A percentile compares a stretch with the other conserved stretches of the same genome.
phyloP scores from a whole-genome alignment of 2,113 vertebrate species.

The Channa argus region DNA sequence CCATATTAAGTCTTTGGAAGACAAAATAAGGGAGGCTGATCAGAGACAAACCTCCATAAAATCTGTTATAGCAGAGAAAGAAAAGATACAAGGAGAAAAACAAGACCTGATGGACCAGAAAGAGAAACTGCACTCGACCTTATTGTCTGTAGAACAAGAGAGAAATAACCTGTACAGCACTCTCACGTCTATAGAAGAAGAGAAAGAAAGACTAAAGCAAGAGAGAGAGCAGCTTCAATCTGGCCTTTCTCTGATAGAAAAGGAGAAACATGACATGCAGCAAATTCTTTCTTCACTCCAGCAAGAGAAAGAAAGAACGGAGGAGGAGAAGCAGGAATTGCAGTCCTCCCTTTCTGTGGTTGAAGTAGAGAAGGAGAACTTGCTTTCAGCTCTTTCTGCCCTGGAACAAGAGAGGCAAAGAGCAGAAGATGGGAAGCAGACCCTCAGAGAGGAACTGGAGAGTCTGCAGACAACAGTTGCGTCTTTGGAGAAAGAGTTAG shows the following conservation, averaged over 20 bases:
- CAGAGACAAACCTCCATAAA: conserved; percentile 59
- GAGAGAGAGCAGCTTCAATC: conserved; percentile 55
- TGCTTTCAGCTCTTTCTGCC: conserved; percentile 51
- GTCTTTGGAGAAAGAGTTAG: conserved; percentile 58
- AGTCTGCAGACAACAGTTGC: conserved; percentile 40
- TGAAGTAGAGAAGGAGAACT: conserved; percentile 60
- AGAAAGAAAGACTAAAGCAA: conserved; percentile 42
- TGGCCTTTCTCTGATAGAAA: conserved; percentile 20
- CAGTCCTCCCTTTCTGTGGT: conserved; percentile 36
- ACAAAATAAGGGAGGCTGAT: conserved; percentile 57
- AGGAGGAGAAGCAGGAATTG: conserved; percentile 52
- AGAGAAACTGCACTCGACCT: conserved; percentile 50
- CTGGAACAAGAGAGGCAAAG: conserved; percentile 73
- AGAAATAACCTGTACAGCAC: conserved; percentile 61
- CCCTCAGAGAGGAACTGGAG: conserved; percentile 50
- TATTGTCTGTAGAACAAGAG: conserved; percentile 64
- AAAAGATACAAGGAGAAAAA: conserved; percentile 44
- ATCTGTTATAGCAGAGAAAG: conserved; percentile 43
- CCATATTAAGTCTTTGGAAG: conserved; percentile 66
- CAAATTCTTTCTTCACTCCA: conserved; percentile 36
- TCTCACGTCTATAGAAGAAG: conserved; percentile 64
- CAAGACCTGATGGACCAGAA: conserved; percentile 54
- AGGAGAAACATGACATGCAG: conserved; percentile 46
- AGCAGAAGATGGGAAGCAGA: conserved; percentile 67
- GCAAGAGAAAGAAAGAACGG: conserved; percentile 38